phyloP scores from a whole-genome alignment of 2,888 invertebrate genomes.

The Lasioglossum vierecki region DNA sequence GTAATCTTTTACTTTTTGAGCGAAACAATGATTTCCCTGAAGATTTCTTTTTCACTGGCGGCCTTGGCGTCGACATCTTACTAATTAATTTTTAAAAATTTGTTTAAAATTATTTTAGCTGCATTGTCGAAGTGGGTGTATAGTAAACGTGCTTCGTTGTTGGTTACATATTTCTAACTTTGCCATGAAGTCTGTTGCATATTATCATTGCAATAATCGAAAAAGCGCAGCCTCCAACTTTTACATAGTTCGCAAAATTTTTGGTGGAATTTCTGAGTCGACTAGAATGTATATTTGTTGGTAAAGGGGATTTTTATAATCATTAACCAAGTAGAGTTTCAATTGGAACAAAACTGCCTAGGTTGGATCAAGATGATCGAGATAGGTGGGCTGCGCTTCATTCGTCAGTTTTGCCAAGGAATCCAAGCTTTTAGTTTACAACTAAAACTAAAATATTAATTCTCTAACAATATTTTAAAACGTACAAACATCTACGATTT shows the following conservation, averaged over 20 bases:
- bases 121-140: neutral
- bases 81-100: neutral
- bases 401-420: too few species aligned
- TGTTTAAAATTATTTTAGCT: neutral
- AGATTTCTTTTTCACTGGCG: neutral
- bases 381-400: too few species aligned
- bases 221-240: too few species aligned
- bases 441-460: neutral
- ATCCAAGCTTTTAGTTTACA: too few species aligned
- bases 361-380: too few species aligned
- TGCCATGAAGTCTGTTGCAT: conserved; percentile 25
- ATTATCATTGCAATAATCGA: neutral
- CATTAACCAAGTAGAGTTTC: too few species aligned
- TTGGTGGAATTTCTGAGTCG: too few species aligned
- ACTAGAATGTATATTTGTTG: too few species aligned
- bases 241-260: too few species aligned
- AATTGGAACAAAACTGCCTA: too few species aligned
- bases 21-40: neutral
- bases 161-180: conserved; percentile 12
- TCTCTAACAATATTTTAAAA: neutral
- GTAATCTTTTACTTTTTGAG: neutral
- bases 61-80: neutral
- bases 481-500: neutral
- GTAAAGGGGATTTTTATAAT: too few species aligned
- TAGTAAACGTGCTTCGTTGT: neutral